Base-by-base conservation (phyloP, 2,113 vertebrate species). In the Pseudopipra pipra region DNA sequence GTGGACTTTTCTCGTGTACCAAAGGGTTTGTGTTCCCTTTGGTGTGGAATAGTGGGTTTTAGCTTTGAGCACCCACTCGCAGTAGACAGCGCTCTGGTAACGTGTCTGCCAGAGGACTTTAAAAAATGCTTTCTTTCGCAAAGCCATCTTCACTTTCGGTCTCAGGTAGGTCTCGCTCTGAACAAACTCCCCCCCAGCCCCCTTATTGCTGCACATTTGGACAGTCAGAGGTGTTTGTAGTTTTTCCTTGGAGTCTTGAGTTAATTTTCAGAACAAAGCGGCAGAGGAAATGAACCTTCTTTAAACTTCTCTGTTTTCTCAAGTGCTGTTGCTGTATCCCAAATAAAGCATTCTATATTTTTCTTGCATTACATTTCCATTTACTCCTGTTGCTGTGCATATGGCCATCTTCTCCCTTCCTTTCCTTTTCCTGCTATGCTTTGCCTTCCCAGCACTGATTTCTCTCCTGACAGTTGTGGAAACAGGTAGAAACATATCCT, bases 1-100 rank as follows among this genome's bases (percentile, higher is more conserved):
- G 1, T 0, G 49, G 5, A 5, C 8, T 18, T 14, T 7, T 13
- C 58, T 43, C 20, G 0, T 8, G 14, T 5, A 5, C 12, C 16
- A 16, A 27, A 17, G 49, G 4, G 9, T 17, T 3, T 7, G 43
- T 7, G 23, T 22, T 25, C 17, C 9, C 6, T 24, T 15, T 2
- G 4, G n/a, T 3, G 62, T 1, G 4, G 27, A 28, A 2, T 1
- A 18, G 44, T 2, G 31, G 15, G 10, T 13, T 33, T 8, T 5
- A 9, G 66, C 37, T 41, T 1, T 3, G 24, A 41, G 43, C 9
- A 0, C 14, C 28, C 5, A 0, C 61, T 39, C 4, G 27, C 88
- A 9, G 55, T 16, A 91, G 90, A 13, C 62, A 70, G 90, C 43
- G 30, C 49, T 52, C 65, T 62, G 9, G 90, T n/a, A 43, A 4